Percentiles rank a stretch among this genome's conserved stretches.
phyloP scores from a whole-genome alignment of 2,888 invertebrate species.

The Steinernema scapterisci region DNA sequence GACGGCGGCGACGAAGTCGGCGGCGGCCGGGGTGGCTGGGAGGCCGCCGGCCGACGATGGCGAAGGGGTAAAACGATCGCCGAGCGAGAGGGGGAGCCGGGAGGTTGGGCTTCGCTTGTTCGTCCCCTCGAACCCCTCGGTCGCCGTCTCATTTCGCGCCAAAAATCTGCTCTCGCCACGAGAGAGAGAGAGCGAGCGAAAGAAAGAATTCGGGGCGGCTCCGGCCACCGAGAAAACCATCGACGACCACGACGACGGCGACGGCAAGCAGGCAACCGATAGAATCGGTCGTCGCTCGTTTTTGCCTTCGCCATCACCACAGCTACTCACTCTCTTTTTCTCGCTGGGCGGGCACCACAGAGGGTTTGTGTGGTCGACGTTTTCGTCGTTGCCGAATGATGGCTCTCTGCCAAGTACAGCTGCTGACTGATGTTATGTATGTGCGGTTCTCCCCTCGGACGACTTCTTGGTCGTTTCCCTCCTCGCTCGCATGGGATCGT shows the following conservation, averaged over 20 bases:
- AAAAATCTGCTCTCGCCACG: conserved; percentile 26
- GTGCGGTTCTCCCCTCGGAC: background rate
- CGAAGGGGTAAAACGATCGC: conserved; percentile 29
- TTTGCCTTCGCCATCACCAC: conserved; percentile 3
- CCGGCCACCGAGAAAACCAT: background rate
- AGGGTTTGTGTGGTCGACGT: conserved; percentile 22
- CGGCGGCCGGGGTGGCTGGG: background rate
- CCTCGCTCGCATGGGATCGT: background rate
- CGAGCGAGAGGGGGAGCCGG: conserved; percentile 9
- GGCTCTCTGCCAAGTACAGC: conserved; percentile 31
- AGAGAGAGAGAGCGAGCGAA: conserved; percentile 11
- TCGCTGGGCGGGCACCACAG: conserved; percentile 8
- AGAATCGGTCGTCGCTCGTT: background rate
- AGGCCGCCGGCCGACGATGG: conserved; percentile 15
- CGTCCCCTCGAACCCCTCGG: conserved; percentile 9
- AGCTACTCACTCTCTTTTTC: background rate
- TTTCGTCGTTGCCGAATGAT: conserved; percentile 4
- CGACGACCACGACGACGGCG: background rate
- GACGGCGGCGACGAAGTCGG: background rate
- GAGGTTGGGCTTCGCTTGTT: conserved; percentile 30
- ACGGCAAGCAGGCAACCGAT: conserved; percentile 6
- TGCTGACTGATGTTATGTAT: conserved; percentile 17
- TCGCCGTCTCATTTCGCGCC: conserved; percentile 30
- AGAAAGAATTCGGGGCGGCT: background rate
- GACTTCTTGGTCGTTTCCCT: background rate